Evolutionary conservation across 2,888 invertebrate species (phyloP).

Genomic region (Amiota mariae): DNA sequence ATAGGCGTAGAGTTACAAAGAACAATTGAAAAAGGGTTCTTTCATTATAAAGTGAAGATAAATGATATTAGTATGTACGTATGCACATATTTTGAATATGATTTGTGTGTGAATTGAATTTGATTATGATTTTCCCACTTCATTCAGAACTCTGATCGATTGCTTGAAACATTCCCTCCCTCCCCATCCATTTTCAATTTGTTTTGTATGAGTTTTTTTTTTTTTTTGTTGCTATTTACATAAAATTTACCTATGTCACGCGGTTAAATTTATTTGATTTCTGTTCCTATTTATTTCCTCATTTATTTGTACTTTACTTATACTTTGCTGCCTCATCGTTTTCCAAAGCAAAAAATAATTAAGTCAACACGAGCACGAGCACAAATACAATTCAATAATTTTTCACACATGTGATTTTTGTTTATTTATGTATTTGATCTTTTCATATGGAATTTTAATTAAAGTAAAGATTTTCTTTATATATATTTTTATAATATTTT

Average conservation of each 20-base stretch:
- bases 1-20: too few species aligned
- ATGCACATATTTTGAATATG: too few species aligned
- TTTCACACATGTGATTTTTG: slow-evolving; percentile 24
- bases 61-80: too few species aligned
- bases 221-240: slow-evolving; percentile 40
- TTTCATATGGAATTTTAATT: not conserved
- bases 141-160: not conserved
- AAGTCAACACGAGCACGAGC: not conserved
- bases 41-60: too few species aligned
- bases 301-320: too few species aligned
- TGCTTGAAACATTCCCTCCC: not conserved
- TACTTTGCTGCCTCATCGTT: too few species aligned
- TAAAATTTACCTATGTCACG: slow-evolving; percentile 48
- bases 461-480: too few species aligned
- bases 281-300: not conserved
- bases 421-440: slow-evolving; percentile 3
- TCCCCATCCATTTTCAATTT: not conserved
- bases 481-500: slow-evolving; percentile 11
- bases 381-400: not conserved
- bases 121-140: too few species aligned
- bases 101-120: too few species aligned
- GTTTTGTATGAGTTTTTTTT: not conserved
- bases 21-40: too few species aligned
- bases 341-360: not conserved
- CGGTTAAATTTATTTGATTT: slow-evolving; percentile 40